These are phyloP conservation scores for Monochamus saltuarius DNA, from an alignment of 1,140 invertebrate genomes.

Conservation along the genomic window DNA sequence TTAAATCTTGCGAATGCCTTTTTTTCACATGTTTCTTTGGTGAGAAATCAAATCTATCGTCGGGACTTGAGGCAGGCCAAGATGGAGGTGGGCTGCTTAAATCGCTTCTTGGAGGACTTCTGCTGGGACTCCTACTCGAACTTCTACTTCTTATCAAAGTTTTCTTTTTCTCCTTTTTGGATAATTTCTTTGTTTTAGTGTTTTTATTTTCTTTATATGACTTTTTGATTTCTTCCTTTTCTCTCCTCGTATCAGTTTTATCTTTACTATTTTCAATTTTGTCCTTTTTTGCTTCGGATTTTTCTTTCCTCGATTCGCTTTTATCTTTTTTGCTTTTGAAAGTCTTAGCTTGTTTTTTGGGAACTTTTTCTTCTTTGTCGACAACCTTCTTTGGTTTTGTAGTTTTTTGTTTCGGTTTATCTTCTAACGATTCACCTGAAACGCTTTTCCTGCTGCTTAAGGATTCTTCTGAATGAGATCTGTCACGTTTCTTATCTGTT, in stretches of 20 bases:
- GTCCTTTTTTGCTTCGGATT: slow-evolving; percentile 29
- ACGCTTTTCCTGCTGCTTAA: slow-evolving; percentile 28
- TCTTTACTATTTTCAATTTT: slow-evolving; percentile 27
- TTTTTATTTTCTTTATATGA: slow-evolving; percentile 32
- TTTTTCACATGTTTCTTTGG: slow-evolving; percentile 26
- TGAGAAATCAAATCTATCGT: slow-evolving; percentile 30
- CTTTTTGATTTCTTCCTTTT: slow-evolving; percentile 26
- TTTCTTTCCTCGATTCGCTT: slow-evolving; percentile 32
- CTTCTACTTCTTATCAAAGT: slow-evolving; percentile 27
- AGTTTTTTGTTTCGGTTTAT: slow-evolving; percentile 15
- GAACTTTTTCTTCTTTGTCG: slow-evolving; percentile 4
- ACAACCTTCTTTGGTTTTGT: slow-evolving; percentile 20
- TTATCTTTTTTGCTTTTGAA: slow-evolving; percentile 21
- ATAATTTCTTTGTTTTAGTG: slow-evolving; percentile 46
- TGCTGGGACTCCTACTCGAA: slow-evolving; percentile 51
- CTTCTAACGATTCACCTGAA: slow-evolving; percentile 26
- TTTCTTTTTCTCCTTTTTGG: slow-evolving; percentile 46
- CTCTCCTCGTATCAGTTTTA: slow-evolving; percentile 28
- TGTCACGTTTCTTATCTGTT: slow-evolving; percentile 36
- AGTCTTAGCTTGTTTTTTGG: slow-evolving; percentile 5
- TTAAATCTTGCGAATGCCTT: slow-evolving; percentile 12
- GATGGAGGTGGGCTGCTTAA: slow-evolving; percentile 32
- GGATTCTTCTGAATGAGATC: slow-evolving; percentile 39
- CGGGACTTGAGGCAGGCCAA: slow-evolving; percentile 38
- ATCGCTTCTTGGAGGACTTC: slow-evolving; percentile 48